Base-by-base conservation (phyloP, 2,888 invertebrate species). In the Parapristionchus giblindavisi region DNA sequence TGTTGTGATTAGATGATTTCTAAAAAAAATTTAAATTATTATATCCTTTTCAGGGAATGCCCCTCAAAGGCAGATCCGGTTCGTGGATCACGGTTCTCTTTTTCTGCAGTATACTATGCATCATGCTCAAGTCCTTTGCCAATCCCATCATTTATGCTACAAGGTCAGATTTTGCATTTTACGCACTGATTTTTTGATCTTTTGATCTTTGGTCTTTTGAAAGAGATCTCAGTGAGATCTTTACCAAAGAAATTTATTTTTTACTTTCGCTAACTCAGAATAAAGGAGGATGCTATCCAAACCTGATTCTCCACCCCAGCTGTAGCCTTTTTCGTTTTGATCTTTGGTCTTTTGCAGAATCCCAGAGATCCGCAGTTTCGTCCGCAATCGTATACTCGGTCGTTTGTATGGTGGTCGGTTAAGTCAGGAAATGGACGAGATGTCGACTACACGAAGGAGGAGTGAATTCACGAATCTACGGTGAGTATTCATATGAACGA, bases 101-200 rank as follows among this genome's bases (percentile, higher is more conserved):
- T 11, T 88, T 89, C 71, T 92, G 92, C 85, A 89, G 79, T 3
- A 61, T 83, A 63, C 65, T 90, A 24, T 89, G 92, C 71, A 89
- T 92, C 58, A 91, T 92, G 65, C 88, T 92, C 79, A 92, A 92
- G 85, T 91, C 92, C 58, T 87, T 92, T 75, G 90, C 91, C 51
- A 92, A 92, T 87, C 92, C 92, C 0, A 91, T 92, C 77, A 92
- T 92, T 63, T 92, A 92, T 85, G 92, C 92, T 11, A 83, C 83
- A 17, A 78, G 83, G 81, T 81, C 3, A 3, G 75, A 21, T 27
- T 11, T 48, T 11, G 21, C 21, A 11, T 48, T 48, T 48, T 11
- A 48, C 21, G n/a, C n/a, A n/a, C 48, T 21, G 48, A 14, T 11
- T 24, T 56, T 8, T 11, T 56, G 14, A 8, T 24, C 24, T 27